Evolutionary conservation across 2,888 invertebrate species (phyloP).

Genomic region (Hemicrepidius hirtus): DNA sequence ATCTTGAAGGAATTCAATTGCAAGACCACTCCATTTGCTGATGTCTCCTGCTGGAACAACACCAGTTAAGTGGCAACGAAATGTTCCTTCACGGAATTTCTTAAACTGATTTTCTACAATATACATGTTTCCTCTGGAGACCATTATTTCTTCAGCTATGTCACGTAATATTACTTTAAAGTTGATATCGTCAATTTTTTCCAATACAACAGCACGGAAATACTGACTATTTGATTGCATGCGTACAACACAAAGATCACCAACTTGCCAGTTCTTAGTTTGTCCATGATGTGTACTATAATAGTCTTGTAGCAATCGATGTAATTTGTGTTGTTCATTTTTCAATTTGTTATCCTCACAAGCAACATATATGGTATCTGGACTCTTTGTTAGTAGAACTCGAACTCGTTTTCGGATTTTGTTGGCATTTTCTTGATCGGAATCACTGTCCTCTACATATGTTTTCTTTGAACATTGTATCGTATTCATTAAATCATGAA

Average conservation of each 20-base stretch:
- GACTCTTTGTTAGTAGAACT: conserved; percentile 62
- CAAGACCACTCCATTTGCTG: conserved; percentile 76
- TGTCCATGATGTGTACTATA: conserved; percentile 60
- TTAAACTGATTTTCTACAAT: conserved; percentile 74
- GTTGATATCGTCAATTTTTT: conserved; percentile 69
- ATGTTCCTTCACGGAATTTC: conserved; percentile 75
- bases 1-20: conserved; percentile 75
- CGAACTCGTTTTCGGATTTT: conserved; percentile 58
- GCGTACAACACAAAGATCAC: conserved; percentile 72
- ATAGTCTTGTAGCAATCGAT: conserved; percentile 74
- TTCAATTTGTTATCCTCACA: conserved; percentile 32
- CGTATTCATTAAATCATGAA: conserved; percentile 53
- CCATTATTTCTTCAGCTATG: conserved; percentile 75
- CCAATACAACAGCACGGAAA: conserved; percentile 77
- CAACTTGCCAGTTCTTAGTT: conserved; percentile 72
- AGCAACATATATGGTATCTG: conserved; percentile 63
- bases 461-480: conserved; percentile 41
- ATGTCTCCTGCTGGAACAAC: conserved; percentile 81
- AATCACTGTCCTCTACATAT: conserved; percentile 53
- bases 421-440: conserved; percentile 50
- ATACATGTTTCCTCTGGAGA: conserved; percentile 72
- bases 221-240: conserved; percentile 75
- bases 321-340: conserved; percentile 65
- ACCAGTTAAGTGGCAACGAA: conserved; percentile 81
- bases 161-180: conserved; percentile 80